A percentile compares a stretch with the other conserved stretches of the same genome.
Evolutionary conservation across 30 jellyfish, hydroid and myxozoan genomes (phyloP).

Genomic region (Cassiopea xamachana): DNA sequence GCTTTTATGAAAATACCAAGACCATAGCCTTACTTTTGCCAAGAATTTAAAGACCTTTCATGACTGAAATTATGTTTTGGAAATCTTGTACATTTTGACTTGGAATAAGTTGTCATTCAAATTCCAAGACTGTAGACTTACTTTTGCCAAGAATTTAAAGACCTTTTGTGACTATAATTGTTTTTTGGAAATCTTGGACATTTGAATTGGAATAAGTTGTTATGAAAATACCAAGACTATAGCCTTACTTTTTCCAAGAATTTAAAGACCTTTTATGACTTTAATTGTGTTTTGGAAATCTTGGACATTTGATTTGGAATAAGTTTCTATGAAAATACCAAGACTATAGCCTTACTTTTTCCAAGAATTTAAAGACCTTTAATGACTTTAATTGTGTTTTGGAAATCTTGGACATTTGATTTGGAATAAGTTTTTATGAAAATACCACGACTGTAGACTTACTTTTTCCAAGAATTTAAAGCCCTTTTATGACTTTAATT

Average conservation of each 20-base stretch:
- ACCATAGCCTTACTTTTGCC: too few relatives aligned
- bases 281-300: not conserved
- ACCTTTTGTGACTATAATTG: too few relatives aligned
- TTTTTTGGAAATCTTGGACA: not conserved
- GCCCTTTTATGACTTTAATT: too few relatives aligned
- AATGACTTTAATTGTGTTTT: too few relatives aligned
- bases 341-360: not conserved
- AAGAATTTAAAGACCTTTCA: too few relatives aligned
- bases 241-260: not conserved
- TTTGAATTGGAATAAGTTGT: not conserved
- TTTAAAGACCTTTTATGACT: not conserved
- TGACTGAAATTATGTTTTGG: too few relatives aligned
- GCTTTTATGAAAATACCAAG: too few relatives aligned
- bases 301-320: not conserved
- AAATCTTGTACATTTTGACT: too few relatives aligned
- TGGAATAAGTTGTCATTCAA: too few relatives aligned
- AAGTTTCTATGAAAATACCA: not conserved
- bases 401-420: not conserved
- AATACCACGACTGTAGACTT: not conserved
- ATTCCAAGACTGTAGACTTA: too few relatives aligned
- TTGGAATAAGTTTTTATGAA: not conserved
- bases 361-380: not conserved
- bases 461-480: not conserved
- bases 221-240: not conserved
- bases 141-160: too few relatives aligned